Evolutionary conservation across 2,113 vertebrate species (phyloP), one percentile per base, ranked within the genome.

Genomic region (Thamnaconus septentrionalis): DNA sequence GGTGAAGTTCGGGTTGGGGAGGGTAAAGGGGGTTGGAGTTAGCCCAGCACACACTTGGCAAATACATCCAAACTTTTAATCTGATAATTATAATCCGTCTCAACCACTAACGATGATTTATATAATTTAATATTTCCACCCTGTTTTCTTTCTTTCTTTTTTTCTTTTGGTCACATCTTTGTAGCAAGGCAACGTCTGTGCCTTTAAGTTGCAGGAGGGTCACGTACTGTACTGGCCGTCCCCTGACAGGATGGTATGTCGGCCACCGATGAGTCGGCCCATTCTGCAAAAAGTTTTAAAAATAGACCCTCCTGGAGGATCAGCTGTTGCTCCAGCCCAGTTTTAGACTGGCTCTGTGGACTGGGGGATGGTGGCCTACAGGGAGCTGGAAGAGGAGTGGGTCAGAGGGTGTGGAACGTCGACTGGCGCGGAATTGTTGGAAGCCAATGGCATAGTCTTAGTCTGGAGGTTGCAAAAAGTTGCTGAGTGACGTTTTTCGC

Each of bases 271-370:
- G 80, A 88, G 74, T 82, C 81, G 80, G 80, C 80, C 82, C 41
- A 53, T 79, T 89, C 84, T 71, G 82, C 87, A 81, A 83, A 31
- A 81, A 59, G 83, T 41, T 88, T 89, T 91, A 92, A 89, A 92
- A 90, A 91, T 92, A 92, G 90, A 86, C 52, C 2, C 61, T 83
- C 68, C 73, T 78, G 76, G 81, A 84, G 81, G 77, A 86, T 86
- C 91, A 92, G 90, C 89, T 92, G 90, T 88, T 87, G 69, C 82
- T 81, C 69, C 71, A 68, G 56, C 80, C 83, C 60, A 56, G 44
- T 70, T 83, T 88, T 76, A 78, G 77, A 66, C 7, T 0, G 6
- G 66, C 63, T 41, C 61, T 76, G 69, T 52, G 56, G 69, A 72
- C 40, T 59, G 72, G 80, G 79, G 69, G 10, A 39, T 10, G 55